phyloP scores from a whole-genome alignment of 1,140 invertebrate species.

The Calliopsis andreniformis region DNA sequence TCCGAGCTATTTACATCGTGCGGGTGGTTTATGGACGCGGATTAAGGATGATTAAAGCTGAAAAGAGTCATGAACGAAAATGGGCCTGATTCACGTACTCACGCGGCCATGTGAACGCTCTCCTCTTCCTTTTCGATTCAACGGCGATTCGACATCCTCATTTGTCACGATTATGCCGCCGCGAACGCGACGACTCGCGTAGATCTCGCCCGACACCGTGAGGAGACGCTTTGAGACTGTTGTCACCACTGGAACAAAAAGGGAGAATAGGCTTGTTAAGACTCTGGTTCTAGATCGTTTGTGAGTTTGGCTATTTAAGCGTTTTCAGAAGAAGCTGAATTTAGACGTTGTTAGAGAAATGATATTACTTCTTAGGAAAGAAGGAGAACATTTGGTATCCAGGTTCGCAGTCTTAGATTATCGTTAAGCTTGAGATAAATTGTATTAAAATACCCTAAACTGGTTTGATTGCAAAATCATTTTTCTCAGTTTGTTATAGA shows the following conservation, averaged over 20 bases:
- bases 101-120: slow-evolving; percentile 52
- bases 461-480: too few relatives aligned
- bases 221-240: not conserved
- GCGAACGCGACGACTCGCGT: not conserved
- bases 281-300: not conserved
- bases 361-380: too few relatives aligned
- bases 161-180: slow-evolving; percentile 53
- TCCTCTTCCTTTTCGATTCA: slow-evolving; percentile 58
- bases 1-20: slow-evolving; percentile 65
- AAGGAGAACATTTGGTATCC: too few relatives aligned
- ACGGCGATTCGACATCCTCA: slow-evolving; percentile 52
- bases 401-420: too few relatives aligned
- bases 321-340: not conserved
- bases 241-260: slow-evolving; percentile 10
- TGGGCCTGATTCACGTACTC: slow-evolving; percentile 58
- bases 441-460: too few relatives aligned
- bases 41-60: slow-evolving; percentile 65
- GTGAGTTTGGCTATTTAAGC: not conserved
- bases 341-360: not conserved
- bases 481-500: too few relatives aligned
- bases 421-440: too few relatives aligned
- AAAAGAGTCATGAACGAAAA: slow-evolving; percentile 65
- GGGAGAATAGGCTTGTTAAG: not conserved
- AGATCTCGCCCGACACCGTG: not conserved
- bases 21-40: slow-evolving; percentile 59